These are phyloP conservation scores for Rana temporaria DNA, from an alignment of 2,113 vertebrate species.

Conservation along the genomic window DNA sequence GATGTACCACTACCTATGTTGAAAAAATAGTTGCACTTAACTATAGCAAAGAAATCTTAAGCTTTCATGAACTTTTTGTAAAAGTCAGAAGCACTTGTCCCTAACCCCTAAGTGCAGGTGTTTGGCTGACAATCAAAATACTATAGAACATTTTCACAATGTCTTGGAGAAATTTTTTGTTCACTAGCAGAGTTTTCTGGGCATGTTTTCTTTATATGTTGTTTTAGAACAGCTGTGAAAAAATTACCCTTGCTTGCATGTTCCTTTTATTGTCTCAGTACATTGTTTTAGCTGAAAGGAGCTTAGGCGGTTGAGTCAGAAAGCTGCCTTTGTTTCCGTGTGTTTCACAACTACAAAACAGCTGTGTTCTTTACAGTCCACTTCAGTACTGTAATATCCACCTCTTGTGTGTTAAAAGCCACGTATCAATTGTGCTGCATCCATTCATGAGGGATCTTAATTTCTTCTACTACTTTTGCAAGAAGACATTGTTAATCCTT, in stretches of 20 bases:
- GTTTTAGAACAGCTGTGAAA: constrained; percentile 61
- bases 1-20: too few relatives aligned
- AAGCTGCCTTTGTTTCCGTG: constrained; percentile 61
- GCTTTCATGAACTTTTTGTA: constrained; percentile 19
- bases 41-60: constrained; percentile 16
- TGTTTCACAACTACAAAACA: constrained; percentile 59
- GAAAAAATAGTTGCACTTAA: not conserved
- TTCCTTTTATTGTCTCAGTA: constrained; percentile 11
- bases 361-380: constrained; percentile 54
- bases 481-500: constrained; percentile 56
- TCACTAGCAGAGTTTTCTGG: constrained; percentile 38
- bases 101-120: constrained; percentile 61
- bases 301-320: constrained; percentile 33
- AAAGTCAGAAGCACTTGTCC: constrained; percentile 19
- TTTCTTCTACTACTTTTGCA: not conserved
- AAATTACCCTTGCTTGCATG: constrained; percentile 55
- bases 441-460: not conserved
- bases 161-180: constrained; percentile 7
- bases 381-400: constrained; percentile 41
- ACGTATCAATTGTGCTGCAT: constrained; percentile 58
- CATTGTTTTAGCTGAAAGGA: constrained; percentile 53
- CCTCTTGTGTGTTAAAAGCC: constrained; percentile 63
- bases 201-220: not conserved
- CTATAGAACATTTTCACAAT: constrained; percentile 9
- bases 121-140: constrained; percentile 61